Percentiles rank a stretch among this genome's conserved stretches.
phyloP scores from a whole-genome alignment of 1,140 invertebrate species.

The Carposina sasakii region DNA sequence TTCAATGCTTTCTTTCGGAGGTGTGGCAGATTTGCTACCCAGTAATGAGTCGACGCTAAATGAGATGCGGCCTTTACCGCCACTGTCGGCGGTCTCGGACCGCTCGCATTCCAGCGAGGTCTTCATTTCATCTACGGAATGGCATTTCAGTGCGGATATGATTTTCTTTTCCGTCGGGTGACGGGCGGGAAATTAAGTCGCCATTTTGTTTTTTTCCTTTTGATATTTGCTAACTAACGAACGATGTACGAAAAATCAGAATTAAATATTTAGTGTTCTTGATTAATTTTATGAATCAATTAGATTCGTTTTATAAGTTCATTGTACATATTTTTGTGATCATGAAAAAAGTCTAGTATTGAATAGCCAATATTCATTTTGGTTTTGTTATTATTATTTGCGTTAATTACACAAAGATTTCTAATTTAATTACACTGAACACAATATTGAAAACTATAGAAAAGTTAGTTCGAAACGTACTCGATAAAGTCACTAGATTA shows the following conservation, averaged over 20 bases:
- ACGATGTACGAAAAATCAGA: too few species aligned
- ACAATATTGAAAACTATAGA: conserved; percentile 11
- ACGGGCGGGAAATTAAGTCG: neutral
- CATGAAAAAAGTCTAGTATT: too few species aligned
- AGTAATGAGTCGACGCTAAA: conserved; percentile 65
- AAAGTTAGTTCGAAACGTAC: neutral
- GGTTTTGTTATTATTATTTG: too few species aligned
- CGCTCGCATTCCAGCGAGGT: conserved; percentile 65
- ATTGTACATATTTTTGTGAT: neutral
- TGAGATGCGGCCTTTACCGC: conserved; percentile 62
- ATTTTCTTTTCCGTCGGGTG: neutral
- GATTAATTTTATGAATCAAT: too few species aligned
- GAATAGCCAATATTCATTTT: too few species aligned
- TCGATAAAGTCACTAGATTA: conserved; percentile 12
- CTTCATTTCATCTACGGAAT: conserved; percentile 66
- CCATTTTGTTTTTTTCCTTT: neutral
- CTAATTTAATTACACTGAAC: conserved; percentile 22
- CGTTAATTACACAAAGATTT: conserved; percentile 9
- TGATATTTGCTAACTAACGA: too few species aligned
- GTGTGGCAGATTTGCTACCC: conserved; percentile 41
- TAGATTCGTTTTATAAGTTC: neutral
- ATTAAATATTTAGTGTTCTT: too few species aligned
- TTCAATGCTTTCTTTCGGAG: conserved; percentile 35
- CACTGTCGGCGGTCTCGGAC: conserved; percentile 55
- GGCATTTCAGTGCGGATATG: conserved; percentile 34